Evolutionary conservation across 2,113 vertebrate genomes (phyloP), one percentile per base, ranked within the genome.

Genomic region (Aspidoscelis tigris): DNA sequence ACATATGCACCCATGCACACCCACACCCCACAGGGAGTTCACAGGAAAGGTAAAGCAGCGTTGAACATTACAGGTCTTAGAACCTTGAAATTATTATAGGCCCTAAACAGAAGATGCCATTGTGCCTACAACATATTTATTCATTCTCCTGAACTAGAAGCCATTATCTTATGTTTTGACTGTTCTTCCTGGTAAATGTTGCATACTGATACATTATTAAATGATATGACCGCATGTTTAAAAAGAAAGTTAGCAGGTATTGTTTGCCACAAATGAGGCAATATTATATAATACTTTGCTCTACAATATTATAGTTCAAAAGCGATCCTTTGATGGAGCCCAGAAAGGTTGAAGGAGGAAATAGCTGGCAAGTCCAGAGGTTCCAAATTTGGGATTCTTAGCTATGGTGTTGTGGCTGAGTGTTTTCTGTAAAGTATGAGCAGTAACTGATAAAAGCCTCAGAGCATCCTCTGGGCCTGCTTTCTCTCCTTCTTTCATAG

Each of bases 81-180:
- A 43, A 26, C 26, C 70, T 47, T 64, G 33, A 61, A 4, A 47
- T 47, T 53, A 65, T 20, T 66, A 3, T 68, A 55, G 22, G 6
- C 7, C 22, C 3, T 20, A 61, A 82, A 50, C 22, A 41, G 47
- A 41, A 10, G 21, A 18, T 20, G 14, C n/a, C 50, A 73, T 53
- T 50, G 22, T 61, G 72, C 53, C 33, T 76, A 76, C 53, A 83
- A 76, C 53, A 76, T 53, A 70, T 70, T 26, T 64, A 74, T 64
- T 78, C 53, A 26, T 44, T 69, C 8, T 66, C 7, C 26, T 66
- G 16, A 33, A 44, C 22, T n/a, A 22, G 39, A 73, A 44, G 44
- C 3, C 39, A 1, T 14, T 53, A 21, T 26, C 8, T 74, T 20
- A 5, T 26, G 33, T n/a, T 21, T 4, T 47, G 10, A 22, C 20